phyloP scores from a whole-genome alignment of 2,797 vertebrate genomes.

The Aratinga solstitialis region DNA sequence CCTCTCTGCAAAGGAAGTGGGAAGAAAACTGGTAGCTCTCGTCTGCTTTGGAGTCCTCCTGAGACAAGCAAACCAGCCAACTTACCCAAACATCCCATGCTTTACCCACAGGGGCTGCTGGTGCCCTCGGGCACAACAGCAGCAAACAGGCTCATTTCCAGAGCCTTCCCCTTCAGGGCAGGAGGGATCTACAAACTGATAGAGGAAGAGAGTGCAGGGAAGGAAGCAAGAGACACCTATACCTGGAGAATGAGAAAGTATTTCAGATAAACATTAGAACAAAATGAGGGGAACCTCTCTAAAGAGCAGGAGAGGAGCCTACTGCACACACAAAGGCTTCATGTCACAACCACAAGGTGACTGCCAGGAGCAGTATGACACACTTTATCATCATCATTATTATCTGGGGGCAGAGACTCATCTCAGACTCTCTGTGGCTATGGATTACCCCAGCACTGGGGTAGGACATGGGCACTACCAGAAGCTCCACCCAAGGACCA shows the following conservation, averaged over 20 bases:
- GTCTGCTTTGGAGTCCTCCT: neutral
- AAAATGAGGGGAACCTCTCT: neutral
- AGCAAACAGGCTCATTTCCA: neutral
- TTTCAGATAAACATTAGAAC: neutral
- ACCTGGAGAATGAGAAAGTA: neutral
- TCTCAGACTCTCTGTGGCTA: neutral
- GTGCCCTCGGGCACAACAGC: neutral
- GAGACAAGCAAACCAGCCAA: neutral
- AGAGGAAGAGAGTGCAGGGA: neutral
- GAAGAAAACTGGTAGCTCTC: neutral
- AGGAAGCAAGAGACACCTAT: neutral
- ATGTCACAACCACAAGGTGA: neutral
- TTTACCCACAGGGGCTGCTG: neutral
- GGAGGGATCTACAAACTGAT: neutral
- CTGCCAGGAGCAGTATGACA: neutral
- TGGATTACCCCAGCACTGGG: neutral
- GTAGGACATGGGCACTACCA: neutral
- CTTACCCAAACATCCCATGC: neutral
- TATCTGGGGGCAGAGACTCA: neutral
- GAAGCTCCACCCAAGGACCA: neutral
- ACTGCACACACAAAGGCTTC: neutral
- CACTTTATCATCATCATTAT: accelerated
- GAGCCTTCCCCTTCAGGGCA: neutral
- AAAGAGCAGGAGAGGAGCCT: neutral
- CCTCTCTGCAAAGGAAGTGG: neutral